Evolutionary conservation across 2,113 vertebrate genomes (phyloP).

Genomic region (Phaethornis superciliosus): DNA sequence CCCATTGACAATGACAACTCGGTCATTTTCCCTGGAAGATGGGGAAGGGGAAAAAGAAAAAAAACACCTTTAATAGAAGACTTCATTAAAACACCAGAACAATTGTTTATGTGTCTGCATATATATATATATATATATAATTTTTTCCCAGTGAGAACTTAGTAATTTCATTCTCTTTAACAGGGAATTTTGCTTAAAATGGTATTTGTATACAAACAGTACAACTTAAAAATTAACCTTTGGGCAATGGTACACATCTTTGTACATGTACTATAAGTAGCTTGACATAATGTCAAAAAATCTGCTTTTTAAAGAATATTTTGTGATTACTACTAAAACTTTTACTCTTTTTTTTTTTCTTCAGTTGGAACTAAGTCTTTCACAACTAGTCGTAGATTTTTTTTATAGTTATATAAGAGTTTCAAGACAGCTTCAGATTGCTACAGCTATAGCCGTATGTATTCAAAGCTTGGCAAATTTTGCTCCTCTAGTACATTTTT

Average conservation of each 20-base stretch:
- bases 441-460: neutral
- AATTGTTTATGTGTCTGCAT: neutral
- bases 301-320: neutral
- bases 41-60: neutral
- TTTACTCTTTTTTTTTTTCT: no score
- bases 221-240: neutral
- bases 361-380: neutral
- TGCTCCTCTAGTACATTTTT: neutral
- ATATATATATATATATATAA: no score
- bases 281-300: neutral
- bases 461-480: neutral
- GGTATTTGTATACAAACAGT: neutral
- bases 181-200: neutral
- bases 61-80: neutral
- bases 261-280: neutral
- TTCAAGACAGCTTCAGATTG: neutral
- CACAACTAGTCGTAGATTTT: neutral
- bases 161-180: neutral
- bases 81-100: neutral
- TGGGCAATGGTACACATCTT: rapidly evolving
- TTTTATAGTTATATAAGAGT: neutral
- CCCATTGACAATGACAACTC: conserved; percentile 90
- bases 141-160: neutral
- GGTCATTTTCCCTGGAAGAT: conserved; percentile 88
- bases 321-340: neutral